These are phyloP conservation scores for Euphysa ruthae DNA, from an alignment of 30 jellyfish, hydroid and myxozoan species.

Conservation along the genomic window DNA sequence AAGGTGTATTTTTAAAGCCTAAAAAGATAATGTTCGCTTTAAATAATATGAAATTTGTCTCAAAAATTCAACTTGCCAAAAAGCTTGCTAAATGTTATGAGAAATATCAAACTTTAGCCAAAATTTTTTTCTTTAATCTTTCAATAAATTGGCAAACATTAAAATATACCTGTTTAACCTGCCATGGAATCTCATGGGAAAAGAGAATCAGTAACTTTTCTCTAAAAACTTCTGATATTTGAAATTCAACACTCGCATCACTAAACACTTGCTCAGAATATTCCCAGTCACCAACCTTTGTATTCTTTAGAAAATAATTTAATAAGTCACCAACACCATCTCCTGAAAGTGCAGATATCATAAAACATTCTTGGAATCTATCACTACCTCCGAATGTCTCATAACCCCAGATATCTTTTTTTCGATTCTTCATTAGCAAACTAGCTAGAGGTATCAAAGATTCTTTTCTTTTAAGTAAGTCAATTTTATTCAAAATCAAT, in stretches of 20 bases:
- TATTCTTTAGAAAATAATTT: conserved; percentile 31
- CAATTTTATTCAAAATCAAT: conserved; percentile 67
- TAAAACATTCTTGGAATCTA: conserved; percentile 50
- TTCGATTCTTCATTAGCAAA: conserved; percentile 45
- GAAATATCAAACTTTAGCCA: too few relatives aligned
- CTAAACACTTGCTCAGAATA: conserved; percentile 37
- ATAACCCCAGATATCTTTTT: conserved; percentile 71
- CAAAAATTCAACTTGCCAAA: too few relatives aligned
- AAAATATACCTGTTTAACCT: conserved; percentile 59
- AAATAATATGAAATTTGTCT: too few relatives aligned
- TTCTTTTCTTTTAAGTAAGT: conserved; percentile 43
- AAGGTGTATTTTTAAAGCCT: too few relatives aligned
- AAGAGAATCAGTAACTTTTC: conserved; percentile 60
- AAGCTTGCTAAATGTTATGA: too few relatives aligned
- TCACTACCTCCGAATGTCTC: conserved; percentile 68
- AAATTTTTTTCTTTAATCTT: too few relatives aligned
- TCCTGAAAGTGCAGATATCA: conserved; percentile 60
- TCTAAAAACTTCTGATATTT: conserved; percentile 66
- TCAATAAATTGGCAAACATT: too few relatives aligned
- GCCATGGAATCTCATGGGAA: conserved; percentile 94
- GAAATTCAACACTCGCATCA: conserved; percentile 66
- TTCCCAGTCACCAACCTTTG: conserved; percentile 65
- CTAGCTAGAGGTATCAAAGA: conserved; percentile 33
- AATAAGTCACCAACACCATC: conserved; percentile 75
- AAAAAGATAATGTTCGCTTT: too few relatives aligned